These are phyloP conservation scores for Ia io DNA, from an alignment of 2,113 vertebrate species.

Conservation along the genomic window DNA sequence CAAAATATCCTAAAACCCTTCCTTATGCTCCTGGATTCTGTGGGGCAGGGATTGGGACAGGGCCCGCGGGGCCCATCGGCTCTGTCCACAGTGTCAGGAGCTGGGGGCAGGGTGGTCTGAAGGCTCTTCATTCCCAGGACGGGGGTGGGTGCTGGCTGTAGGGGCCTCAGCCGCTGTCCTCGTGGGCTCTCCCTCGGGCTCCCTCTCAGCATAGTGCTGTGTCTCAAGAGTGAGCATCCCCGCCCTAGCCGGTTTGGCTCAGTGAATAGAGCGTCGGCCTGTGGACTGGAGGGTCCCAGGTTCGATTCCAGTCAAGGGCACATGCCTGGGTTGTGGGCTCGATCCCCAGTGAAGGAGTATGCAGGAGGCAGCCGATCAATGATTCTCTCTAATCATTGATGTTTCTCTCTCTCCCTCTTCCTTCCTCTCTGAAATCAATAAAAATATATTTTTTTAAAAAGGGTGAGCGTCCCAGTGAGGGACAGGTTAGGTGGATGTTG, in stretches of 20 bases:
- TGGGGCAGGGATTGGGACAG: neutral
- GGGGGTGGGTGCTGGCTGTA: neutral
- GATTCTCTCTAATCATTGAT: too few species aligned
- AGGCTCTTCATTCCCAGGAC: fast-evolving
- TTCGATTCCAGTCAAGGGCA: too few species aligned
- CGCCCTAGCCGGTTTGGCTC: too few species aligned
- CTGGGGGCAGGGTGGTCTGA: fast-evolving
- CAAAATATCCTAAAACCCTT: neutral
- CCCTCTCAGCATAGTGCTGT: neutral
- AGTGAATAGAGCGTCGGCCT: too few species aligned
- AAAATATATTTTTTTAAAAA: too few species aligned
- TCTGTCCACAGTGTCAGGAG: fast-evolving
- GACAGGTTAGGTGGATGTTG: neutral
- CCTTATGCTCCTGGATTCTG: neutral
- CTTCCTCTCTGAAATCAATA: too few species aligned
- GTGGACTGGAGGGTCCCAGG: too few species aligned
- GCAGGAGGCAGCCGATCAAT: too few species aligned
- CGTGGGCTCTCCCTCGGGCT: neutral
- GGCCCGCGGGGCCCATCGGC: fast-evolving
- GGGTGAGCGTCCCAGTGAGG: neutral
- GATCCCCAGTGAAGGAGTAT: too few species aligned
- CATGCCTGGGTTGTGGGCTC: too few species aligned
- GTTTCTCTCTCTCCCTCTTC: too few species aligned
- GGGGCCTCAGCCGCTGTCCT: neutral
- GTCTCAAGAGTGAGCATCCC: neutral